Base-by-base conservation (phyloP, 2,888 invertebrate genomes). In the Ethmia dodecea region DNA sequence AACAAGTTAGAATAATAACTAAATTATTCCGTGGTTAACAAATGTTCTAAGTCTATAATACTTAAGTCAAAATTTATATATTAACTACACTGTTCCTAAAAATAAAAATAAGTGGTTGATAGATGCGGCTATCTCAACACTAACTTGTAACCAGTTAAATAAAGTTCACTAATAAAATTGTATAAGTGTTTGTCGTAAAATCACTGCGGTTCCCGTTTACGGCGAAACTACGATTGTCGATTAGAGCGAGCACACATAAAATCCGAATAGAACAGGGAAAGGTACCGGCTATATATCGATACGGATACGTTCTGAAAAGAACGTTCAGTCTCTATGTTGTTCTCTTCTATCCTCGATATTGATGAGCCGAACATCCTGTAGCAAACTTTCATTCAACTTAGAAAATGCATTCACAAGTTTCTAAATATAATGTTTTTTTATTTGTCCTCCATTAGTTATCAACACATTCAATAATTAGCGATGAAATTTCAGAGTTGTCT, bases 231-330 rank as follows among this genome's bases (percentile, higher is more conserved):
- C 61, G 59, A 52, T 43, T 35, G 47, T 45, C 60, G 61, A 68
- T 68, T 64, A 65, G 51, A 52, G 47, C 43, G 52, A 55, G 50
- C 50, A 52, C 49, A 54, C 52, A 57, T 52, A 49, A 51, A 62
- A 48, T 49, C 44, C 35, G 49, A 54, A 60, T 58, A 61, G 57
- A 58, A 57, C 65, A 59, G 49, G 45, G 47, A 47, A 48, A 51
- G 51, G 25, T 6, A 26, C 11, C 11, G 18, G 18, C 8, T 5
- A 8, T n/a, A n/a, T n/a, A n/a, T n/a, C n/a, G n/a, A n/a, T n/a
- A n/a, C n/a, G n/a, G n/a, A n/a, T n/a, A n/a, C n/a, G n/a, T n/a
- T n/a, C n/a, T n/a, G n/a, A n/a, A n/a, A n/a, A n/a, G n/a, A n/a
- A n/a, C n/a, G n/a, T n/a, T n/a, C n/a, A n/a, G n/a, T n/a, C n/a